Conservation (phyloP, 2,113 vertebrate genomes). For the Eclectus roratus region DNA sequence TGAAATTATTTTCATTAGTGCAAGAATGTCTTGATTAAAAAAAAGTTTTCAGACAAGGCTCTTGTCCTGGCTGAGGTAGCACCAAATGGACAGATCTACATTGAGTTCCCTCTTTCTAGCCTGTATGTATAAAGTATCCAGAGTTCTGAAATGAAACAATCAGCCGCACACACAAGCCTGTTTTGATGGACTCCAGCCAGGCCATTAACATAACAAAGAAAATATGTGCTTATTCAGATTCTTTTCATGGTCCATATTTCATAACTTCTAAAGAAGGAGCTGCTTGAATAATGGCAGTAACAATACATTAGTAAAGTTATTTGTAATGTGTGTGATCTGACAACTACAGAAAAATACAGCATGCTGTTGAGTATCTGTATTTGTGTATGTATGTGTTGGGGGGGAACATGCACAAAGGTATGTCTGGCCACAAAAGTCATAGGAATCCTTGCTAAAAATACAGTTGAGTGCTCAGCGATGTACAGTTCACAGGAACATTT, state of each 20-base stretch:
- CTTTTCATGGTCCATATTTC: conserved; percentile 7
- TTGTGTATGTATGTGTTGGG: background rate
- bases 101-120: background rate
- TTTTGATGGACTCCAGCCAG: background rate
- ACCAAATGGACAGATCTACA: background rate
- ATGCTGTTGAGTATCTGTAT: background rate
- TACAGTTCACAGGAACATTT: background rate
- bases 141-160: background rate
- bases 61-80: background rate
- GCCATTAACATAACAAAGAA: conserved; percentile 57
- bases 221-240: conserved; percentile 21
- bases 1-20: background rate
- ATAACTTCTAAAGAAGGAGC: conserved; percentile 25
- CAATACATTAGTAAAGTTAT: background rate
- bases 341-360: background rate
- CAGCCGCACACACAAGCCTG: background rate
- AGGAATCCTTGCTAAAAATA: background rate
- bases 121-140: background rate
- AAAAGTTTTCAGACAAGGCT: background rate
- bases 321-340: background rate
- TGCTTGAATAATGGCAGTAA: background rate
- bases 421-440: background rate
- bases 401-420: background rate
- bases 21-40: background rate
- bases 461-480: background rate